Evolutionary conservation across 2,888 invertebrate species (phyloP), one percentile per base, ranked within the genome.

Genomic region (Artemia sp.): DNA sequence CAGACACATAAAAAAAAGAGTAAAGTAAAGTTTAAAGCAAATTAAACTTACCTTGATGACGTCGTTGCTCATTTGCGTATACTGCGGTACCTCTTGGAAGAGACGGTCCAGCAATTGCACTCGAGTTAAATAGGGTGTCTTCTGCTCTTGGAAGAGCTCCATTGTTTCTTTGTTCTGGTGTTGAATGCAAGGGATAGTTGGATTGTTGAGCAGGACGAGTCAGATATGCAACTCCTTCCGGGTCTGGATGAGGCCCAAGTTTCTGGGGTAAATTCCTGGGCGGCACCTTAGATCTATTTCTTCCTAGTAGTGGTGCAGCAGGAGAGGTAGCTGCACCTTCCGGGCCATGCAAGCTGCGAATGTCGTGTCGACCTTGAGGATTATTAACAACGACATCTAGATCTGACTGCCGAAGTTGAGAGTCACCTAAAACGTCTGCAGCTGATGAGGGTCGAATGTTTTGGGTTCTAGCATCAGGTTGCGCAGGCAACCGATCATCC

Each of bases 401-500:
- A 19, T 58, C 14, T n/a, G 64, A 19, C 11, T 58, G 64, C n/a
- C n/a, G 11, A n/a, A n/a, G n/a, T 19, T n/a, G 14, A 9, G 64
- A 24, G 11, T 58, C 64, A 19, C 11, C 9, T 8, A 24, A 24
- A 24, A 58, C 14, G 8, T n/a, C 14, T 58, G 64, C 64, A n/a
- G 14, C 64, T 58, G n/a, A n/a, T 24, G 64, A 24, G n/a, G n/a
- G 14, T 24, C 24, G 14, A 24, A n/a, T 58, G 24, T 58, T n/a
- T n/a, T 24, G 64, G 14, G n/a, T n/a, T 24, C 64, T 58, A 8
- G 64, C n/a, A 24, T 58, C 64, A 24, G 64, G n/a, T 58, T 58
- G 64, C 24, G 24, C 14, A 24, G 64, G 64, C 64, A 58, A 24
- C 24, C 64, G 64, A 58, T 58, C 64, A 58, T 58, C 64, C 24